phyloP scores from a whole-genome alignment of 2,888 invertebrate genomes.

The Troilus luridus region DNA sequence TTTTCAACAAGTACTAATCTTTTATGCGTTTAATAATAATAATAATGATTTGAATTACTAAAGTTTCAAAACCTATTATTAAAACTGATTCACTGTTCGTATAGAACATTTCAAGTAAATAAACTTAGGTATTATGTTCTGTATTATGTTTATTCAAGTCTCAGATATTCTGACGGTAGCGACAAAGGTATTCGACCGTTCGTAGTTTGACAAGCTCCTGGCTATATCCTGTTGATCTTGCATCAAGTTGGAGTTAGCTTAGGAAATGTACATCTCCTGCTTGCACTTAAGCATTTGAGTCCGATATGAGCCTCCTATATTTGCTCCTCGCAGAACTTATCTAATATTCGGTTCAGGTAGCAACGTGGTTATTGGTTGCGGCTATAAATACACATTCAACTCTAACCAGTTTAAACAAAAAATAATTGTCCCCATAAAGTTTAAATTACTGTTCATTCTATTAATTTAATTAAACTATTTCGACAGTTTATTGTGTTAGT shows the following conservation, averaged over 20 bases:
- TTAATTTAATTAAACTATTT: no score
- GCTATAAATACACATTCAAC: background rate
- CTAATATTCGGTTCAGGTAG: background rate
- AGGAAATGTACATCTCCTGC: background rate
- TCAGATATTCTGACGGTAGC: background rate
- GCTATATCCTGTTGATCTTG: background rate
- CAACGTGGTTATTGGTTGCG: background rate
- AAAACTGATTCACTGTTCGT: background rate
- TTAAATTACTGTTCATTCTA: no score
- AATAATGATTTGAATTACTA: no score
- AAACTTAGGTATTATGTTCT: no score
- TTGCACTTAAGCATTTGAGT: background rate
- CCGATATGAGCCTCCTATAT: background rate
- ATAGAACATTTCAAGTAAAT: background rate
- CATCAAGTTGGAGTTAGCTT: conserved; percentile 1
- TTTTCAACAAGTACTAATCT: no score
- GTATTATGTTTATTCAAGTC: background rate
- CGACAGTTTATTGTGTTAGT: no score
- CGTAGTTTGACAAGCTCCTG: background rate
- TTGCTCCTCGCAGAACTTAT: background rate
- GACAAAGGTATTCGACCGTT: background rate
- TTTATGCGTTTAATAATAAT: no score
- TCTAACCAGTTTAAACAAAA: background rate
- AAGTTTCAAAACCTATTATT: no score
- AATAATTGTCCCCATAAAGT: no score